A percentile compares a stretch with the other conserved stretches of the same genome.
Conservation (phyloP, 2,888 invertebrate species). For the Caenorhabditis becei region DNA sequence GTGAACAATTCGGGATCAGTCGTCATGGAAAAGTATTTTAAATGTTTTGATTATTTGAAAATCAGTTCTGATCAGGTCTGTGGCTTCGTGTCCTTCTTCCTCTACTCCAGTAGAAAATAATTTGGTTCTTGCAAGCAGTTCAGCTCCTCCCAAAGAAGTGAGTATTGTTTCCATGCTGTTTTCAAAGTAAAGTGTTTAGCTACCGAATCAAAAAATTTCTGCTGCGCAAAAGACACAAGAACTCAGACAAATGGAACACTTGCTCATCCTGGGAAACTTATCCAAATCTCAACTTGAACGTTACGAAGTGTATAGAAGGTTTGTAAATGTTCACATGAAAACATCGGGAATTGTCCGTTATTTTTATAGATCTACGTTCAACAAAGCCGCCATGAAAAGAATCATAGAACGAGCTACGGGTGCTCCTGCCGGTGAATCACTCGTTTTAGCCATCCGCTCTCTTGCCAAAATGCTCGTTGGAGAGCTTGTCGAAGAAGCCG, state of each 20-base stretch:
- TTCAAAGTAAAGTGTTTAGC: no score
- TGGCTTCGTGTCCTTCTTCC: no score
- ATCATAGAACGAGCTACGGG: constrained; percentile 97
- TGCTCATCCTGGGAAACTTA: constrained; percentile 95
- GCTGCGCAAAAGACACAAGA: no score
- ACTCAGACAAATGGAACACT: constrained; percentile 6
- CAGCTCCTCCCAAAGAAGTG: no score
- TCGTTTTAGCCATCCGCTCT: constrained; percentile 89
- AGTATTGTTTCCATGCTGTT: no score
- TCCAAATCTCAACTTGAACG: constrained; percentile 97
- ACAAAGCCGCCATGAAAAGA: constrained; percentile 61
- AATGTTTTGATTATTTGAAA: no score
- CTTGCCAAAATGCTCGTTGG: constrained; percentile 98
- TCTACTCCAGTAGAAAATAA: no score
- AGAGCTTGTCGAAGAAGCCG: constrained; percentile 96
- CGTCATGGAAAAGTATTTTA: no score
- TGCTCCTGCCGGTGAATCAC: constrained; percentile 93
- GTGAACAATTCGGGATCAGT: no score
- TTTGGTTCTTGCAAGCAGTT: no score
- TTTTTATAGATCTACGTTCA: constrained; percentile 66
- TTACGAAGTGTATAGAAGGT: constrained; percentile 97
- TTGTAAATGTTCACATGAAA: background rate
- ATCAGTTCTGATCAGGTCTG: no score
- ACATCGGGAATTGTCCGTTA: background rate
- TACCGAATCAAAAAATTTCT: no score